These are phyloP conservation scores for Chionomys nivalis DNA, from an alignment of 2,113 vertebrate species.

Conservation along the genomic window DNA sequence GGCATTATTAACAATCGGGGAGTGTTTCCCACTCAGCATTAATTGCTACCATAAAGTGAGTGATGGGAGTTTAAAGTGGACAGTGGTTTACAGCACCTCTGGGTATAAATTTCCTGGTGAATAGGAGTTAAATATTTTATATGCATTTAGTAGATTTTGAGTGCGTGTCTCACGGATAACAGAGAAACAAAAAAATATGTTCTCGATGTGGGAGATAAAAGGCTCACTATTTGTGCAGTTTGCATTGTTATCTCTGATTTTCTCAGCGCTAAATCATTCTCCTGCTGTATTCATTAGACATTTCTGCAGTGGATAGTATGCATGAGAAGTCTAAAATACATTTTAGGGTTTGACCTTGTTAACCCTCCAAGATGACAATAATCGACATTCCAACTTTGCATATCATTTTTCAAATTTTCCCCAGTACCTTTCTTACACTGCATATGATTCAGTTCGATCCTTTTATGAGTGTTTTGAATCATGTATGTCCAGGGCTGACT, in stretches of 20 bases:
- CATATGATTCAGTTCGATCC: neutral
- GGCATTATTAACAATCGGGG: neutral
- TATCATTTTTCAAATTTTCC: neutral
- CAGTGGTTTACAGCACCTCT: conserved; percentile 21
- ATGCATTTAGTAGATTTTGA: conserved; percentile 7
- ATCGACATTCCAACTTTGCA: neutral
- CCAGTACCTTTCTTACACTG: neutral
- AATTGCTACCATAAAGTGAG: conserved; percentile 25
- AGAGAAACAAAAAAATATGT: neutral
- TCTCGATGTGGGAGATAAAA: conserved; percentile 18
- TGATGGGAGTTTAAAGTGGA: neutral
- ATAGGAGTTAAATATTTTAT: conserved; percentile 45
- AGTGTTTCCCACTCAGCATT: conserved; percentile 21
- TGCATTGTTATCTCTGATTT: conserved; percentile 30
- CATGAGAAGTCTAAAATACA: neutral
- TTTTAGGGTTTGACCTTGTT: neutral
- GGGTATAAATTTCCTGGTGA: conserved; percentile 3
- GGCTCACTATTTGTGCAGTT: conserved; percentile 47
- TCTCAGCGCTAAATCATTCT: conserved; percentile 18
- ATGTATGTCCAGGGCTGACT: neutral
- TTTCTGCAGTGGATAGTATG: neutral
- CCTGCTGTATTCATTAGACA: conserved; percentile 2
- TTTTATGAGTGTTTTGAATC: neutral
- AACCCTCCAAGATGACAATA: neutral
- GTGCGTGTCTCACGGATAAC: conserved; percentile 40